Evolutionary conservation across 1,140 invertebrate species (phyloP), one percentile per base, ranked within the genome.

Genomic region (Drosophila setifemur): DNA sequence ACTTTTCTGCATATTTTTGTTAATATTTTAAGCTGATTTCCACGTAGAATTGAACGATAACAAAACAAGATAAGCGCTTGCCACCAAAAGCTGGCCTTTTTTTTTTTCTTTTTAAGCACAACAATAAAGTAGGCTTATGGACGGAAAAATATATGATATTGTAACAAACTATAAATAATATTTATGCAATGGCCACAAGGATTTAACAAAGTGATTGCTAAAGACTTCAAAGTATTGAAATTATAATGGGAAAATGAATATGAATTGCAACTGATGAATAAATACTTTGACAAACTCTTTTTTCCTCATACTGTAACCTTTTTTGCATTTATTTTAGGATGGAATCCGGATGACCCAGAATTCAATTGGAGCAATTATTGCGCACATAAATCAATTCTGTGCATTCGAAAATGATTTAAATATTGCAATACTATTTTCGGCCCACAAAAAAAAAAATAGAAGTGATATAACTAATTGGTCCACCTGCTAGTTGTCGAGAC

Each of bases 1-100:
- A 61, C 14, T 54, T 75, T 50, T 35, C 12, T 33, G 52, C 16
- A 49, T 53, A 53, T 53, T 53, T 76, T 73, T 82, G 54, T 39
- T 58, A 74, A 86, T 68, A 67, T 75, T 86, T 86, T 86, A 85
- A 85, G 79, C 79, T 85, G 74, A 79, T 85, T 85, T 79, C 70
- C 78, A 70, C 42, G 37, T 74, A 70, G 74, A 78, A 79, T 78
- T 79, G 54, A 50, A 71, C 52, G 70, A 71, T 85, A 79, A 45
- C 58, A 74, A 72, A 85, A 74, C 53, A 79, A 58, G 58, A 85
- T 85, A 86, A 75, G 48, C 71, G 45, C 35, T 35, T 42, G 40
- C 48, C 40, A 16, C 31, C 53, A 48, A 50, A 52, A 28, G 31
- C 49, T 23, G 23, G 28, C 9, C 0, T 35, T 5, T 47, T 48